Evolutionary conservation across 2,888 invertebrate genomes (phyloP), one percentile per base, ranked within the genome.

Genomic region (Eristalis intricaria): DNA sequence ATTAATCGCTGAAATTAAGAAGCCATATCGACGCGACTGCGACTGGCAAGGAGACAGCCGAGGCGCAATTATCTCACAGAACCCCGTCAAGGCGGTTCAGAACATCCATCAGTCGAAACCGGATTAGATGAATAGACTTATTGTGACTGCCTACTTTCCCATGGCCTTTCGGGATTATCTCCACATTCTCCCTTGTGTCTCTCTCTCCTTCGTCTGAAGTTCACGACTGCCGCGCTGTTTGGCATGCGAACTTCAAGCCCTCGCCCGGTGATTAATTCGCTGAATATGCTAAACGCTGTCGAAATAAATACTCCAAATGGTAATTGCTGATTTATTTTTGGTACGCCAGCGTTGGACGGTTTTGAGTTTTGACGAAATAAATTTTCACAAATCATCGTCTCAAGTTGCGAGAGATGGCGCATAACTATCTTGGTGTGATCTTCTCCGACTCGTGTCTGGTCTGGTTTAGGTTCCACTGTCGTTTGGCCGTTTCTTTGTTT

Each of bases 211-310:
- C 8, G 65, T 65, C 64, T 64, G 64, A 50, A 56, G 74, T 74
- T 74, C 56, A 74, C 38, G 64, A 70, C 15, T 35, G 58, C 13
- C 13, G 15, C 22, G 22, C 26, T 66, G 40, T 40, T 23, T n/a
- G 43, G 8, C 32, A 32, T 32, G 32, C 32, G 32, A 32, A 32
- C 32, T 32, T 22, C 22, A 5, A 32, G 70, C 3, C 58, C 43
- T 58, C 58, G 22, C 40, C 43, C 60, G 19, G 56, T 77, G 69
- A 77, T 81, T 81, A 65, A 85, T 81, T 76, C 68, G 23, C 4
- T 22, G 64, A 81, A 74, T 85, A 81, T 85, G 69, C 61, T 82
- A 82, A 78, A 32, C 40, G 63, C 43, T 50, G 23, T 32, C 60
- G 60, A 75, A 75, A 84, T 74, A 79, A 84, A 26, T 40, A 22